A percentile compares a stretch with the other conserved stretches of the same genome.
Evolutionary conservation across 2,797 vertebrate species (phyloP).

Genomic region (Sebastes minor): DNA sequence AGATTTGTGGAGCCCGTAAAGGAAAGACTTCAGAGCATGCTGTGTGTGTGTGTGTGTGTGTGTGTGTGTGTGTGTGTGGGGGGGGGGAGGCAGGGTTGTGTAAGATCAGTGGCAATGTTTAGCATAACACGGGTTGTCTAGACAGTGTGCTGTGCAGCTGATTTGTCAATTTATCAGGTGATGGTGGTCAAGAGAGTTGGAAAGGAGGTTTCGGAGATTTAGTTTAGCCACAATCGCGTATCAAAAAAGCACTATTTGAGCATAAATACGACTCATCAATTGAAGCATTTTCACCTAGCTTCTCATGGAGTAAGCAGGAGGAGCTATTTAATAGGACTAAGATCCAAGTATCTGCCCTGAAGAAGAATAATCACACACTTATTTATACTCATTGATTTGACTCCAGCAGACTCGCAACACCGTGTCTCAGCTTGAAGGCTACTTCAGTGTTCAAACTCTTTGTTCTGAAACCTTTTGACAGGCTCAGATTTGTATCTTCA

Average conservation of each 20-base stretch:
- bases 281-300: neutral
- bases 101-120: conserved; percentile 36
- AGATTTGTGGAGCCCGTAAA: conserved; percentile 66
- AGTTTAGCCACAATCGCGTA: neutral
- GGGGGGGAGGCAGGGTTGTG: neutral
- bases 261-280: neutral
- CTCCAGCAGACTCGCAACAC: neutral
- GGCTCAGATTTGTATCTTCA: conserved; percentile 24
- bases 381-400: neutral
- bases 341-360: neutral
- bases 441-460: conserved; percentile 15
- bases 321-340: neutral
- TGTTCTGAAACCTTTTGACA: conserved; percentile 34
- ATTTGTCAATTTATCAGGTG: conserved; percentile 18
- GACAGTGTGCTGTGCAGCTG: neutral
- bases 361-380: neutral
- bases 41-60: neutral
- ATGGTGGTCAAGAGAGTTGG: neutral
- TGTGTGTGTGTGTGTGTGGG: neutral
- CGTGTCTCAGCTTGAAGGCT: conserved; percentile 1
- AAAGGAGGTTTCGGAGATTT: neutral
- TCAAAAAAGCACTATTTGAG: neutral
- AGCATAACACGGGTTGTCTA: conserved; percentile 25
- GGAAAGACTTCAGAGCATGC: conserved; percentile 14
- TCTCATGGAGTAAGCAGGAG: neutral